A percentile compares a stretch with the other conserved stretches of the same genome.
These are phyloP conservation scores for Synchiropus splendidus DNA, from an alignment of 2,113 vertebrate species.

Conservation along the genomic window DNA sequence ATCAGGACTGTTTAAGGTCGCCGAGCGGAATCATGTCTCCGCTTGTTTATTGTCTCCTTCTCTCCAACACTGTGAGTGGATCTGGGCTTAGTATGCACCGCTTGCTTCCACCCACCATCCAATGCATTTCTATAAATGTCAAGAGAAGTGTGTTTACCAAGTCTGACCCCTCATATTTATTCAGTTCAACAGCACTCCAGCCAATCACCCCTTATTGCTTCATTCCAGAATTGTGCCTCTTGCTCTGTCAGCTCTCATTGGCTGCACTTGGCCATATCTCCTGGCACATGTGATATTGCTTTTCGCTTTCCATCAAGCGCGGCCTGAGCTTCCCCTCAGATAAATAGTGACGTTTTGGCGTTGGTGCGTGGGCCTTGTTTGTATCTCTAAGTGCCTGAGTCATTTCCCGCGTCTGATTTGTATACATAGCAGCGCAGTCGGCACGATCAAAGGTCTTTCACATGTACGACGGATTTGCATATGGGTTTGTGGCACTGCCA, in stretches of 20 bases:
- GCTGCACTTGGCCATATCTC: slow-evolving; percentile 39
- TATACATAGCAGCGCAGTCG: slow-evolving; percentile 36
- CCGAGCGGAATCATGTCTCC: neutral
- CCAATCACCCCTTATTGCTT: slow-evolving; percentile 53
- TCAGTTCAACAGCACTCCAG: slow-evolving; percentile 40
- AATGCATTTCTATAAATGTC: slow-evolving; percentile 53
- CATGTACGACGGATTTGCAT: slow-evolving; percentile 45
- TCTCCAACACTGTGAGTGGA: slow-evolving; percentile 8
- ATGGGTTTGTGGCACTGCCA: slow-evolving; percentile 30
- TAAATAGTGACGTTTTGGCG: slow-evolving; percentile 52
- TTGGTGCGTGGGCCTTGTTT: slow-evolving; percentile 34
- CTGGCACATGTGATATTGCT: slow-evolving; percentile 56
- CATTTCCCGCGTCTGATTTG: slow-evolving; percentile 38
- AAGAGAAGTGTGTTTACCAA: slow-evolving; percentile 44
- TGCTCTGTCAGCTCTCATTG: slow-evolving; percentile 51
- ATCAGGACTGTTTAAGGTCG: slow-evolving; percentile 46
- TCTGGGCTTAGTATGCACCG: neutral
- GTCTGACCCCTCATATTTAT: slow-evolving; percentile 59
- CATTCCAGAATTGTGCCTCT: slow-evolving; percentile 28
- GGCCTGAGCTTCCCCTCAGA: slow-evolving; percentile 28
- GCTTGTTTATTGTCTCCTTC: slow-evolving; percentile 13
- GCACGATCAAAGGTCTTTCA: slow-evolving; percentile 40
- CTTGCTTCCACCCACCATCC: slow-evolving; percentile 11
- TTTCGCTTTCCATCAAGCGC: slow-evolving; percentile 61
- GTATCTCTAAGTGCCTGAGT: slow-evolving; percentile 18